phyloP scores from a whole-genome alignment of 2,797 vertebrate species.

The Fistularia tabacaria region DNA sequence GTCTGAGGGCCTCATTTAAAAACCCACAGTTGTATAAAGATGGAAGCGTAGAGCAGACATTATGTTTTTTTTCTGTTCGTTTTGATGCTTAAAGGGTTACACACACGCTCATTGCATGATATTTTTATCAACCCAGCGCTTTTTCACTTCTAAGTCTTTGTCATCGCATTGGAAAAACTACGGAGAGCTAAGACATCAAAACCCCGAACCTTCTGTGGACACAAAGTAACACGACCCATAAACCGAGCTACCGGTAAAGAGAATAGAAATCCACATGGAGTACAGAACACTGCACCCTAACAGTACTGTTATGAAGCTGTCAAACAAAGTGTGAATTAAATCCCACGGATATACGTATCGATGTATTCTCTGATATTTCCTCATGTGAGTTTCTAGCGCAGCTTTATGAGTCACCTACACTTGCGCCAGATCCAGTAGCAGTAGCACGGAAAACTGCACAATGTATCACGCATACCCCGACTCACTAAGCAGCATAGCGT shows the following conservation, averaged over 20 bases:
- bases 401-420: slow-evolving; percentile 63
- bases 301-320: slow-evolving; percentile 29
- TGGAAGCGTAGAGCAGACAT: neutral
- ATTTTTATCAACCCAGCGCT: slow-evolving; percentile 3
- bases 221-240: too few species aligned
- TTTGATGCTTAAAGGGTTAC: slow-evolving; percentile 12
- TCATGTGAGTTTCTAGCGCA: slow-evolving; percentile 52
- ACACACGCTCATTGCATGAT: slow-evolving; percentile 3
- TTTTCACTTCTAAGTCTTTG: neutral
- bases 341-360: slow-evolving; percentile 54
- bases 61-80: neutral
- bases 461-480: slow-evolving; percentile 4
- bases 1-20: slow-evolving; percentile 18
- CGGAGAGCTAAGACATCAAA: too few species aligned
- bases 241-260: too few species aligned
- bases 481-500: slow-evolving; percentile 62
- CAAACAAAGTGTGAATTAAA: slow-evolving; percentile 5
- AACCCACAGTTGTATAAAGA: slow-evolving; percentile 1
- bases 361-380: slow-evolving; percentile 74
- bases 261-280: too few species aligned
- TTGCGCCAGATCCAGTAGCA: slow-evolving; percentile 47
- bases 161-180: too few species aligned
- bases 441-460: slow-evolving; percentile 30
- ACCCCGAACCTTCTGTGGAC: too few species aligned
- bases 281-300: too few species aligned